Conservation (phyloP, 2,797 vertebrate genomes). For the Artibeus lituratus region DNA sequence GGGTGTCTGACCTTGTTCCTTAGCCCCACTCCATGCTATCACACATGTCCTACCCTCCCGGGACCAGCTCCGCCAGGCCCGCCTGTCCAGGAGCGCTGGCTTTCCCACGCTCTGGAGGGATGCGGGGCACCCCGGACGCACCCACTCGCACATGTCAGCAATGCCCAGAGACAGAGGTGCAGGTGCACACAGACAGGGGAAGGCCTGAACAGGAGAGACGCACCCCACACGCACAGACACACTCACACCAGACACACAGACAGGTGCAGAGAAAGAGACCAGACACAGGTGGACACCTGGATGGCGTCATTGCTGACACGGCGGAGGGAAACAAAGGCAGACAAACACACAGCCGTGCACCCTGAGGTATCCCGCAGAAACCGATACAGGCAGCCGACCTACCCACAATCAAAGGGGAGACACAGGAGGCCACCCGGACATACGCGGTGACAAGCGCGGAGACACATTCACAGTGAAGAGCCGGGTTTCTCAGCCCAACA, state of each 20-base stretch:
- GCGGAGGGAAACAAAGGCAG: no score
- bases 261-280: not conserved
- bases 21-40: no score
- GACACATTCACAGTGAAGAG: not conserved
- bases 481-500: not conserved
- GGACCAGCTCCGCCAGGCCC: no score
- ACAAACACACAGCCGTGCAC: not conserved
- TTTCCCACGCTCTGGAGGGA: no score
- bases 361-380: not conserved
- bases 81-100: no score
- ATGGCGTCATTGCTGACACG: not conserved
- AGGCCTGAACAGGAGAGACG: not conserved
- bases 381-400: not conserved
- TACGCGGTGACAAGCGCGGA: not conserved
- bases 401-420: not conserved
- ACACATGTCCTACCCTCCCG: no score
- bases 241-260: not conserved
- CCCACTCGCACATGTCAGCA: no score
- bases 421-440: not conserved
- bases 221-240: not conserved
- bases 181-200: no score
- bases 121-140: no score
- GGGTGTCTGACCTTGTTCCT: no score
- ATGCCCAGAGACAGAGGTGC: no score
- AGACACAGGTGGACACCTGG: not conserved